Conservation (phyloP, 2,888 invertebrate species). For the Scotopteryx bipunctaria region DNA sequence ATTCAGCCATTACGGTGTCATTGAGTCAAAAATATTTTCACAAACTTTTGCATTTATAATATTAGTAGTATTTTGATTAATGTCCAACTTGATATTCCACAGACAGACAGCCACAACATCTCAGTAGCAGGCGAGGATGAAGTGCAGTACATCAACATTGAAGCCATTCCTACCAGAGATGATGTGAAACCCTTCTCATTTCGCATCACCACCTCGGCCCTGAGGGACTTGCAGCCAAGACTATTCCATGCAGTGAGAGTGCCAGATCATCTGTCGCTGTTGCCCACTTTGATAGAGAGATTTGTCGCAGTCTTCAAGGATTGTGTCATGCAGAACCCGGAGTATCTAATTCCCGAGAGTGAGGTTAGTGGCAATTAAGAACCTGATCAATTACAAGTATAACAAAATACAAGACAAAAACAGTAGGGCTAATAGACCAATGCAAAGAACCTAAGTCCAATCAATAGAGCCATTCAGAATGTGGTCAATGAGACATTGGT, state of each 20-base stretch:
- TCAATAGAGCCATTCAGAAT: too few species aligned
- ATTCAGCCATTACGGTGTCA: too few species aligned
- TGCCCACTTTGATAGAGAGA: conserved; percentile 91
- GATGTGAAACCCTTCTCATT: conserved; percentile 85
- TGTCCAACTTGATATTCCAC: conserved; percentile 18
- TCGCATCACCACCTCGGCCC: conserved; percentile 90
- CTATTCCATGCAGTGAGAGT: conserved; percentile 58
- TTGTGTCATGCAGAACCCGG: conserved; percentile 87
- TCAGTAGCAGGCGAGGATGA: conserved; percentile 87
- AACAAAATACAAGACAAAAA: too few species aligned
- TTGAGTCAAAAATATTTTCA: too few species aligned
- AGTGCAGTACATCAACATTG: conserved; percentile 91
- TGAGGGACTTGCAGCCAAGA: conserved; percentile 86
- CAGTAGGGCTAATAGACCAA: too few species aligned
- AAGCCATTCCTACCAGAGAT: conserved; percentile 86
- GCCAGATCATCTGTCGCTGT: conserved; percentile 68
- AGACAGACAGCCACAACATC: conserved; percentile 88
- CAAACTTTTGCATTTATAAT: too few species aligned
- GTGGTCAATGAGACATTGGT: too few species aligned
- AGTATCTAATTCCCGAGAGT: conserved; percentile 72
- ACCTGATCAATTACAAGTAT: too few species aligned
- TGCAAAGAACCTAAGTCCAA: too few species aligned
- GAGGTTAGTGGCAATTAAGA: conserved; percentile 74
- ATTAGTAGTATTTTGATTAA: too few species aligned
- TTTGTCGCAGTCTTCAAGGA: conserved; percentile 93